A percentile compares a stretch with the other conserved stretches of the same genome.
Conservation (phyloP, 37 sponge, comb jelly and placozoan genomes). For the Haliclona indistincta region DNA sequence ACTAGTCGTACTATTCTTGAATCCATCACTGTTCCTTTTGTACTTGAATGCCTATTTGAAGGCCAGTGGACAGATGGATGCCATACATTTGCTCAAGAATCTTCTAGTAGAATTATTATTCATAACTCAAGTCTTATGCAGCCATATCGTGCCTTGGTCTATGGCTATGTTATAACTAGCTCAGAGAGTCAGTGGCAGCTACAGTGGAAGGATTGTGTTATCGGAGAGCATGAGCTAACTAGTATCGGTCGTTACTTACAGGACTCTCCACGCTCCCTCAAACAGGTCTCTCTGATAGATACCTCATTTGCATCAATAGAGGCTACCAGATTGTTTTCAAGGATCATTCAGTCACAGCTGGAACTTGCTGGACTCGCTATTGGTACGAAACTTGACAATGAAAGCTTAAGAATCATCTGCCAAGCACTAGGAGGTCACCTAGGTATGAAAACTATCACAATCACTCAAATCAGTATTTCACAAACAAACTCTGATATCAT, state of each 20-base stretch:
- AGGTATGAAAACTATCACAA: too few species aligned
- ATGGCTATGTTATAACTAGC: slow-evolving; percentile 24
- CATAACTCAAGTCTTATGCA: background rate
- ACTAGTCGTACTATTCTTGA: too few species aligned
- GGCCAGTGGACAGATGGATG: slow-evolving; percentile 32
- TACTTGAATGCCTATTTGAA: slow-evolving; percentile 25
- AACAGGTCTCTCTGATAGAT: background rate
- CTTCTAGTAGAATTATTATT: background rate
- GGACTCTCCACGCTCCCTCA: background rate
- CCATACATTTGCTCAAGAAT: slow-evolving; percentile 3
- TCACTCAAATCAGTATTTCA: too few species aligned
- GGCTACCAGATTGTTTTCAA: too few species aligned
- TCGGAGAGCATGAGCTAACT: slow-evolving; percentile 17
- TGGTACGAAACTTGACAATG: too few species aligned
- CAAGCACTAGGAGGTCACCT: too few species aligned
- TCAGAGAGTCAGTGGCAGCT: slow-evolving; percentile 12
- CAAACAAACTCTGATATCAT: too few species aligned
- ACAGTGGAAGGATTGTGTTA: background rate
- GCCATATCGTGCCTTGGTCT: slow-evolving; percentile 18
- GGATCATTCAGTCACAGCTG: too few species aligned
- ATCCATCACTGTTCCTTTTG: background rate
- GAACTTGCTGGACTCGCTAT: too few species aligned
- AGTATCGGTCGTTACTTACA: background rate
- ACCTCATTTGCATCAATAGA: background rate
- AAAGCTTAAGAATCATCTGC: too few species aligned